Base-by-base conservation (phyloP, 92 coral and sea anemone genomes). In the Micromussa lordhowensis region DNA sequence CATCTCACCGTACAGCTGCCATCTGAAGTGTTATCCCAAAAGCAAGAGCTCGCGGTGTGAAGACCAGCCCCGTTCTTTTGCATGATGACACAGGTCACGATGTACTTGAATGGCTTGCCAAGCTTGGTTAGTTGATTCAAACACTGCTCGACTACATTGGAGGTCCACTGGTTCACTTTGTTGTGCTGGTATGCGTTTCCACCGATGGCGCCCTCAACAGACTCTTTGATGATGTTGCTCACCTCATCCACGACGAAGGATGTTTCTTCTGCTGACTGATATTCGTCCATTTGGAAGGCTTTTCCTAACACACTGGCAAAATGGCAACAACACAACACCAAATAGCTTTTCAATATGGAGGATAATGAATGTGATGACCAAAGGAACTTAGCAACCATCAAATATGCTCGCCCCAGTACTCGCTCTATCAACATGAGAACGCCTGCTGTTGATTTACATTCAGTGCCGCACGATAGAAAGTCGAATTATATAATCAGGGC, bases 141-240 rank as follows among this genome's bases (percentile, higher is more conserved):
- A 84, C 99, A 98, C 91, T 98, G 99, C 90, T 98, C 99, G 53
- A 98, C 99, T 40, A 98, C 99, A 82, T 98, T 98, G 59, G 99
- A 98, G 34, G 99, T 98, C 99, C 99, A 98, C 92, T 98, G 99
- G 93, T 98, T 98, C 49, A 98, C 99, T 70, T 98, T 98, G 96
- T 98, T 98, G 96, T 98, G 99, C 84, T 98, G 99, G 88, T 98
- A 98, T 14, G 99, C 99, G 91, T 98, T 98, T 90, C 99, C 99
- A 17, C 99, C 99, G 90, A 98, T 98, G 31, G 99, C 99, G 32
- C 99, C 98, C 71, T 98, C 99, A 21, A 98, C 98, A 66, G 99
- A 97, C 92, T 98, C 99, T 79, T 98, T 98, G 75, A 98, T 98
- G 44, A 98, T 98, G 94, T 98, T 98, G 91, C 99, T 98, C 48